Evolutionary conservation across 2,113 vertebrate genomes (phyloP).

Genomic region (Connochaetes taurinus): DNA sequence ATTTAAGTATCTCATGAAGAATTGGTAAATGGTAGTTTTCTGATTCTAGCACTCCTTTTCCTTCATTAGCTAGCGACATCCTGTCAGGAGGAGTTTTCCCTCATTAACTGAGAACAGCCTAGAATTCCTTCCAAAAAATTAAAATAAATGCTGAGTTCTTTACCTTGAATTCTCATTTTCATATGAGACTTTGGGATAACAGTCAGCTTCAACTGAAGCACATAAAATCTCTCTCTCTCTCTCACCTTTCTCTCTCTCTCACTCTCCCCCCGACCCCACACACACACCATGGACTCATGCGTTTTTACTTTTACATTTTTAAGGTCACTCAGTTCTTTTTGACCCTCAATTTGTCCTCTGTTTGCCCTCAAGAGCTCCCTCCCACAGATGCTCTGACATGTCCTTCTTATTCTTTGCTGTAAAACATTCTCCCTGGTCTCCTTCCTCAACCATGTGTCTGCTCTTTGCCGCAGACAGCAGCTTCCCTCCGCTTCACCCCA

Average conservation of each 20-base stretch:
- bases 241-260: background rate
- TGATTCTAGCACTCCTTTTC: background rate
- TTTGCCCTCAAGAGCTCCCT: background rate
- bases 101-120: background rate
- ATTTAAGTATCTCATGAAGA: background rate
- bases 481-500: background rate
- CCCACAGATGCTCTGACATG: background rate
- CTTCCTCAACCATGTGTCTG: background rate
- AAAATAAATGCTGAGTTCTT: background rate
- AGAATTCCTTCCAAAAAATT: background rate
- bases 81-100: background rate
- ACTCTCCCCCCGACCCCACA: rapidly evolving
- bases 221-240: background rate
- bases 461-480: background rate
- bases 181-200: background rate
- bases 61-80: background rate
- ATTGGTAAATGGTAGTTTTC: background rate
- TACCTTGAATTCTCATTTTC: background rate
- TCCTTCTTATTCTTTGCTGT: background rate
- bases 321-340: background rate
- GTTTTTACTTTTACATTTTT: background rate
- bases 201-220: background rate
- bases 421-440: background rate
- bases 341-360: background rate
- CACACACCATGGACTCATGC: background rate